Percentiles rank a stretch among this genome's conserved stretches.
These are phyloP conservation scores for Episyrphus balteatus DNA, from an alignment of 1,140 invertebrate genomes.

Conservation along the genomic window DNA sequence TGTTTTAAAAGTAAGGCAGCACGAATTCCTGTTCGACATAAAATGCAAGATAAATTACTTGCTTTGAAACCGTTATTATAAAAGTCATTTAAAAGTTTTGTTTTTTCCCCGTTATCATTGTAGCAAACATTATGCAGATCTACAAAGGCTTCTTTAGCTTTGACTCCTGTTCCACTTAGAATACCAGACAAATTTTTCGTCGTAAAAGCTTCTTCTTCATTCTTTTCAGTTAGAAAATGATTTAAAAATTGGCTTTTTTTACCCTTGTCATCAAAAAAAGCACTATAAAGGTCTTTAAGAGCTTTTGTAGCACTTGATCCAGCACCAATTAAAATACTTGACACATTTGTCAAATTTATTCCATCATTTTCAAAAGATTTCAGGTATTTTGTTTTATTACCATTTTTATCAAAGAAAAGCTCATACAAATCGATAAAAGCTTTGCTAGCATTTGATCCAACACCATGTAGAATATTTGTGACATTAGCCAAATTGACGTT, in stretches of 20 bases:
- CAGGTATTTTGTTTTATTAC: constrained; percentile 13
- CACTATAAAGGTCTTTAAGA: constrained; percentile 14
- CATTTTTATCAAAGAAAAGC: constrained; percentile 13
- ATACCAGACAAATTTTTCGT: constrained; percentile 15
- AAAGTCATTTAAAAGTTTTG: constrained; percentile 14
- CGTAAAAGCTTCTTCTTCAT: constrained; percentile 8
- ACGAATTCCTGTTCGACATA: constrained; percentile 15
- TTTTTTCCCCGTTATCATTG: constrained; percentile 12
- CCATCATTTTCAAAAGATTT: constrained; percentile 11
- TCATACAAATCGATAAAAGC: constrained; percentile 14
- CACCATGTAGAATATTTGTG: constrained; percentile 11
- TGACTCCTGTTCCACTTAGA: constrained; percentile 18
- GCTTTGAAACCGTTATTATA: constrained; percentile 14
- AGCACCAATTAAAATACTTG: constrained; percentile 14
- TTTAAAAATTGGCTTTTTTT: constrained; percentile 17
- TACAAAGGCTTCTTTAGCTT: constrained; percentile 13
- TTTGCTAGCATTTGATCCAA: constrained; percentile 10
- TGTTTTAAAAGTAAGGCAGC: constrained; percentile 11
- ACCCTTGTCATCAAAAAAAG: constrained; percentile 14
- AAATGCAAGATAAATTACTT: constrained; percentile 15
- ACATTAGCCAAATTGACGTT: constrained; percentile 8
- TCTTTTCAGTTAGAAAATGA: constrained; percentile 8
- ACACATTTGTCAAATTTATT: constrained; percentile 11
- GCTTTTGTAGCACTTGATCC: constrained; percentile 11
- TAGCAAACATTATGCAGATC: constrained; percentile 18